Conservation (phyloP, 1,140 invertebrate species). For the Drosophila quadrilineata region DNA sequence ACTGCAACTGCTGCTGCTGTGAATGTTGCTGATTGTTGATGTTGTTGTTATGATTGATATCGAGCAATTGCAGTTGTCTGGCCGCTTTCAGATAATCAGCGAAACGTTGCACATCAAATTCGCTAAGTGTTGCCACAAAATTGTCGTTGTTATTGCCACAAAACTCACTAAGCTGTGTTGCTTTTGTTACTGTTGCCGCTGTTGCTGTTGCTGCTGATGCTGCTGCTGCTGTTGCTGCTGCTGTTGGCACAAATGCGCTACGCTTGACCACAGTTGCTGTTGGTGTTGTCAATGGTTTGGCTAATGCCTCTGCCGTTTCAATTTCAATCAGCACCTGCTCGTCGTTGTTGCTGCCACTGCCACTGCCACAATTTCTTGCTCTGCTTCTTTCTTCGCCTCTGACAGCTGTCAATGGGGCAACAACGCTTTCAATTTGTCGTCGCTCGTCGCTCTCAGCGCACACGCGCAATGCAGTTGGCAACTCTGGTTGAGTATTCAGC, state of each 20-base stretch:
- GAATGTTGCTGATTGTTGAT: not conserved
- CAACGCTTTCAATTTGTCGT: constrained; percentile 15
- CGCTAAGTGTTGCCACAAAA: constrained; percentile 50
- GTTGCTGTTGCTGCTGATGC: not conserved
- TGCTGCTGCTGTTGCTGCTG: constrained; percentile 11
- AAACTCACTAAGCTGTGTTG: no score
- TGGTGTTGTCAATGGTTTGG: constrained; percentile 1
- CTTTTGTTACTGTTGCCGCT: not conserved
- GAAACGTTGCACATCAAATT: constrained; percentile 71
- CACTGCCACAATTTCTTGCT: constrained; percentile 1
- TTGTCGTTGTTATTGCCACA: not conserved
- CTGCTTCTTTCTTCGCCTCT: constrained; percentile 5
- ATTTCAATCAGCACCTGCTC: constrained; percentile 68
- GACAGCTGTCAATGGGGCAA: constrained; percentile 24
- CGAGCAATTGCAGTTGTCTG: constrained; percentile 54
- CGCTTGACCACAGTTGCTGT: constrained; percentile 5
- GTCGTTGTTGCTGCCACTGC: not conserved
- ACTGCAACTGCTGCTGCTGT: not conserved
- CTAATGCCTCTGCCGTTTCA: constrained; percentile 34
- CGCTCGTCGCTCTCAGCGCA: constrained; percentile 17
- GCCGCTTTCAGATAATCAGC: constrained; percentile 61
- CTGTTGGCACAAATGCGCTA: constrained; percentile 56
- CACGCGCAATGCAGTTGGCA: constrained; percentile 51
- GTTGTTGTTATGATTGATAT: constrained; percentile 21
- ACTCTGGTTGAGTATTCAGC: constrained; percentile 48